A percentile compares a stretch with the other conserved stretches of the same genome.
phyloP scores from a whole-genome alignment of 2,888 invertebrate species.

The Ochlodes sylvanus region DNA sequence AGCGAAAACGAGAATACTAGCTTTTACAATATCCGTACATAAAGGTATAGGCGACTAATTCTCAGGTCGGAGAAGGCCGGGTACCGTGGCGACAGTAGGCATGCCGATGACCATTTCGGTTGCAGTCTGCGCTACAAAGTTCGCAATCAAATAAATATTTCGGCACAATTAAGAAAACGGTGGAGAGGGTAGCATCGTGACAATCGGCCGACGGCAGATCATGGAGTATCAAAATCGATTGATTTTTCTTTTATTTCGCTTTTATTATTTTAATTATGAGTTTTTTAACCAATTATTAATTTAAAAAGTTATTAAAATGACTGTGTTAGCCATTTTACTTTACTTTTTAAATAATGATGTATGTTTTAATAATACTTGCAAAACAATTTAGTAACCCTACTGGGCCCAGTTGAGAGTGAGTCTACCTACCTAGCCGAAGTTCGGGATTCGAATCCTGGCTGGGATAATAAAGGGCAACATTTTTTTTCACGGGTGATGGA shows the following conservation, averaged over 20 bases:
- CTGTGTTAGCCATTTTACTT: no score
- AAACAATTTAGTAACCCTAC: no score
- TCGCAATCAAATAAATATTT: conserved; percentile 85
- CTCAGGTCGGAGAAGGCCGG: conserved; percentile 57
- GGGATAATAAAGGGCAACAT: no score
- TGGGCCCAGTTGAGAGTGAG: no score
- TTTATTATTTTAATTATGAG: no score
- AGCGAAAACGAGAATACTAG: not conserved
- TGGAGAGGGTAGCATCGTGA: conserved; percentile 83
- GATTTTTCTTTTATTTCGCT: not conserved
- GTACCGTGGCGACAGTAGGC: conserved; percentile 71
- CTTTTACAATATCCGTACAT: conserved; percentile 9
- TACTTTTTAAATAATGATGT: no score
- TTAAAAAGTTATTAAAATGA: no score
- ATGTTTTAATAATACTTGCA: no score
- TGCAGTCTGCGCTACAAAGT: conserved; percentile 78
- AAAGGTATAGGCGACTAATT: conserved; percentile 52
- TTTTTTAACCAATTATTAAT: no score
- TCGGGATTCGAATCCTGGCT: no score
- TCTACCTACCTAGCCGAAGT: no score
- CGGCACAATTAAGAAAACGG: conserved; percentile 85
- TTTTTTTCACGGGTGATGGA: no score
- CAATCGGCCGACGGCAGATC: conserved; percentile 64
- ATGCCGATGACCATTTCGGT: conserved; percentile 84
- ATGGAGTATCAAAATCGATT: conserved; percentile 59